Base-by-base conservation (phyloP, 53 echinoderm and acorn worm species). In the Henricia sp. region DNA sequence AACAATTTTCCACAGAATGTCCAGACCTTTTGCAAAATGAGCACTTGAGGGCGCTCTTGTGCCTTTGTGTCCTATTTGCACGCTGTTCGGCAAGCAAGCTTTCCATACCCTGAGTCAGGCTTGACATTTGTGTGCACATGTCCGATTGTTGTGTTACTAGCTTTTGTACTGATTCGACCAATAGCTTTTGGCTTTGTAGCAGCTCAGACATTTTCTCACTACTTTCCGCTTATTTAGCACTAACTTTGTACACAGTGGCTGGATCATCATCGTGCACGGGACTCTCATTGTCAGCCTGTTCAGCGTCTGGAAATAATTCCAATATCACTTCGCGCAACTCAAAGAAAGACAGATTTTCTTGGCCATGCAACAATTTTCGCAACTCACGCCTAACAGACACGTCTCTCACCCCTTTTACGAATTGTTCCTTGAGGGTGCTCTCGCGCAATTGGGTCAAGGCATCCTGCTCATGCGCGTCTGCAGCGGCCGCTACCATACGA, bases 131-230 rank as follows among this genome's bases (percentile, higher is more conserved):
- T 3, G 19, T 35, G 27, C 29, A 5, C 43, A 76, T 58, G 20
- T 76, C 30, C 0, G 59, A 13, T 33, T 76, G 76, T 32, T 76
- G 76, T 14, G 34, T 37, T 29, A 76, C 76, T 26, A 76, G 23
- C 0, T 8, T 4, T 5, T 76, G 6, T 3, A 76, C 40, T 8
- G 76, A 29, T 23, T 34, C 26, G 21, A 34, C 34, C 8, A 76
- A 44, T 42, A 42, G 58, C 26, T 59, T 27, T 42, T 76, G 76
- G 19, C 76, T 37, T 17, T 76, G 40, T 0, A 76, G 3, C 12
- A 76, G 41, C 42, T 52, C 60, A 23, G 76, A 25, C 25, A 76
- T 6, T 25, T 36, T n/a, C 35, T 36, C n/a, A n/a, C n/a, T n/a
- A n/a, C n/a, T n/a, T n/a, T n/a, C n/a, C 70, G n/a, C n/a, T n/a